phyloP scores from a whole-genome alignment of 2,888 invertebrate species.

The Micoletzkya japonica region DNA sequence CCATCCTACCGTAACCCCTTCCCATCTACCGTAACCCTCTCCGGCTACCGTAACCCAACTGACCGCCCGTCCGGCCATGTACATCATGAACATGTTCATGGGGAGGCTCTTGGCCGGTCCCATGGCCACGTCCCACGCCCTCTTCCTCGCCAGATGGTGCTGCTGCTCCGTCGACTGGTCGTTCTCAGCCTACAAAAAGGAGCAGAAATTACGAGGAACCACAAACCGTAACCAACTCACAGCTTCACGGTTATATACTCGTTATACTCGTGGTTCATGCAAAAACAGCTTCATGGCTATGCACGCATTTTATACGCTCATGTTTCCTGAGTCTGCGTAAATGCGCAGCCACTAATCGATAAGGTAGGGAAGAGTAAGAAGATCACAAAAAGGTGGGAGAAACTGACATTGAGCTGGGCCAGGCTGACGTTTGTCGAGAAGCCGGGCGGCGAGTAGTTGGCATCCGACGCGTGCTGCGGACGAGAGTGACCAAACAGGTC shows the following conservation, averaged over 20 bases:
- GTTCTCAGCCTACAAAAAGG: conserved; percentile 17
- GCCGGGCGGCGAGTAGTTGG: conserved; percentile 54
- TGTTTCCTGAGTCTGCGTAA: too few relatives aligned
- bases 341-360: not conserved
- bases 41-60: conserved; percentile 26
- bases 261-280: too few relatives aligned
- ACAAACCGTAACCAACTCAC: too few relatives aligned
- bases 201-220: too few relatives aligned
- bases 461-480: not conserved
- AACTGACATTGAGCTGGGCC: conserved; percentile 45
- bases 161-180: conserved; percentile 52
- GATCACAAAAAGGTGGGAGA: too few relatives aligned
- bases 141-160: conserved; percentile 58
- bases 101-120: conserved; percentile 61
- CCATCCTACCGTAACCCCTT: conserved; percentile 30
- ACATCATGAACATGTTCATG: conserved; percentile 99
- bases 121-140: conserved; percentile 64
- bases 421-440: conserved; percentile 43
- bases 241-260: too few relatives aligned
- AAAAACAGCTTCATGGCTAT: too few relatives aligned
- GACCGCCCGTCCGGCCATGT: conserved; percentile 94
- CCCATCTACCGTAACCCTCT: not conserved
- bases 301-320: too few relatives aligned
- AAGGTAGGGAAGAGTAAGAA: too few relatives aligned
- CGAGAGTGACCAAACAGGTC: conserved; percentile 35